A percentile compares a stretch with the other conserved stretches of the same genome.
Conservation (phyloP, 1,140 invertebrate species). For the Wiebesia pumilae region DNA sequence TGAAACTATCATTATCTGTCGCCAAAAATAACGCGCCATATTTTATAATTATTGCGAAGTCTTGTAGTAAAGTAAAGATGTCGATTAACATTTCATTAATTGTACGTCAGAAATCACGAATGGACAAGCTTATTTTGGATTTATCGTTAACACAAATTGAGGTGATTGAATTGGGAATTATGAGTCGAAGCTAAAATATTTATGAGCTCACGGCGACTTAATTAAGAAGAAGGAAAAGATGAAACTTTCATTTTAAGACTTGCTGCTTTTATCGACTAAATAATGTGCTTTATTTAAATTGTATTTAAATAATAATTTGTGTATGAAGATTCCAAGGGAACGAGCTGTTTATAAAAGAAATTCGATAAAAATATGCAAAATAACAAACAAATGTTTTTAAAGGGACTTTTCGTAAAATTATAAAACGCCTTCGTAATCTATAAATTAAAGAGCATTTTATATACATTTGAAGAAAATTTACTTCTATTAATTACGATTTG, state of each 20-base stretch:
- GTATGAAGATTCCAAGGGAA: neutral
- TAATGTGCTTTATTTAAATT: neutral
- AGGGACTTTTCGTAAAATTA: too few relatives aligned
- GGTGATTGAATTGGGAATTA: conserved; percentile 8
- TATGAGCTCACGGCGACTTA: neutral
- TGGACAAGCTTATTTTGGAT: neutral
- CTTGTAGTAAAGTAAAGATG: neutral
- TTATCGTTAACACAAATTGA: neutral
- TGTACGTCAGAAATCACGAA: neutral
- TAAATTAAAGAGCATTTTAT: too few relatives aligned
- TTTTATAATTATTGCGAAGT: neutral
- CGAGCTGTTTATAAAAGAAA: neutral
- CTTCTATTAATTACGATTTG: too few relatives aligned
- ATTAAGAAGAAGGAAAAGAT: neutral
- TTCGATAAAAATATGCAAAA: neutral
- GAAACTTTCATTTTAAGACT: neutral
- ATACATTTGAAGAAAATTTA: too few relatives aligned
- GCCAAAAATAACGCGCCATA: neutral
- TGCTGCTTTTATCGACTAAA: neutral
- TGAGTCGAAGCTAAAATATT: neutral
- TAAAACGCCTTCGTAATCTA: neutral
- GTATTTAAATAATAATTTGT: neutral
- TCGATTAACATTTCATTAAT: neutral
- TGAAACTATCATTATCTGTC: neutral
- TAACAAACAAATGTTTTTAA: neutral